These are phyloP conservation scores for Mormyrus proboscirostris DNA, from an alignment of 2,797 vertebrate species.

Conservation along the genomic window DNA sequence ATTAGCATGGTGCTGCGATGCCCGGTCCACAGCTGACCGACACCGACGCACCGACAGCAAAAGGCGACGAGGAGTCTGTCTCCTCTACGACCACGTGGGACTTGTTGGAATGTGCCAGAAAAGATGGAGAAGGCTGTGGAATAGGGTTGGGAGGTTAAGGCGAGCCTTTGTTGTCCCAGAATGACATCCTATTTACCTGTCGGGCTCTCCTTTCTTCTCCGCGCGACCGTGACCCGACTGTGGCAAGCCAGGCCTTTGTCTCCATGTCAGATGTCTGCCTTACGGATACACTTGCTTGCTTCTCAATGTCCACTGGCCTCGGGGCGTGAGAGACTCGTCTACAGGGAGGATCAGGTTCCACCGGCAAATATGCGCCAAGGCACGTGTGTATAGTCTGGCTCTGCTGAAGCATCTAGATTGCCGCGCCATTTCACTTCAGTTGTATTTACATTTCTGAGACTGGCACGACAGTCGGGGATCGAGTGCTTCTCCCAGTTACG, in stretches of 20 bases:
- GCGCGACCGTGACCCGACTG: conserved; percentile 61
- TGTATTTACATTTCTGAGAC: conserved; percentile 7
- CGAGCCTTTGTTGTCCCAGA: conserved; percentile 60
- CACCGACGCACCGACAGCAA: neutral
- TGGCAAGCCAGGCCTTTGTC: conserved; percentile 60
- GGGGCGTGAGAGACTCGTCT: conserved; percentile 42
- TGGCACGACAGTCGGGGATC: too few species aligned
- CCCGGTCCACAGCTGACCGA: neutral
- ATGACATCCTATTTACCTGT: conserved; percentile 70
- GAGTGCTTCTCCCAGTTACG: neutral
- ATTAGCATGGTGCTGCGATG: neutral
- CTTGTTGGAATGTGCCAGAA: conserved; percentile 32
- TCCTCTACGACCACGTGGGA: neutral
- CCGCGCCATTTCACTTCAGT: neutral
- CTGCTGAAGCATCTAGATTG: neutral
- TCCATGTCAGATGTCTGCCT: conserved; percentile 54
- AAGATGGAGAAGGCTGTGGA: conserved; percentile 49
- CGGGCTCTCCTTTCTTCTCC: conserved; percentile 58
- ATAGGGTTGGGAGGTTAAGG: conserved; percentile 67
- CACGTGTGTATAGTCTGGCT: conserved; percentile 29
- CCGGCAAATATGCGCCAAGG: conserved; percentile 29
- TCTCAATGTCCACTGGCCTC: conserved; percentile 45
- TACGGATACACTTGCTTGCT: conserved; percentile 57
- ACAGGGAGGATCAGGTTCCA: conserved; percentile 37
- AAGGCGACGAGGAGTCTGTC: neutral